Evolutionary conservation across 2,888 invertebrate genomes (phyloP), one percentile per base, ranked within the genome.

Genomic region (Cyclophora punctaria): DNA sequence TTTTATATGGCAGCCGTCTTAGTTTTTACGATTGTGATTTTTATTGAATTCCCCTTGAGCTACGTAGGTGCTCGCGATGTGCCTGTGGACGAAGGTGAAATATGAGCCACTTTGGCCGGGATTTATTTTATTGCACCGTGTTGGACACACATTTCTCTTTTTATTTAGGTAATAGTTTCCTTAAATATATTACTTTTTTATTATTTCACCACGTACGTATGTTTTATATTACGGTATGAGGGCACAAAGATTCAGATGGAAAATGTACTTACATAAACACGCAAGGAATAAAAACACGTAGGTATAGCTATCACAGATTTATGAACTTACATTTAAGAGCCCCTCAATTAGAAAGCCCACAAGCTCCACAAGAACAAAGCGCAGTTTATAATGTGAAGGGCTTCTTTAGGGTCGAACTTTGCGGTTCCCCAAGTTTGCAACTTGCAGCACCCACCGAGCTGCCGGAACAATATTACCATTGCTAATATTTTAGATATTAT

Each of bases 21-120:
- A 84, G 80, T 82, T 87, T 85, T 87, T 87, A 88, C 83, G 87
- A 86, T 82, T 83, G 83, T 83, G 86, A 85, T 84, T 87, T 87
- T 88, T 87, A 87, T 87, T 84, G 81, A 82, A 87, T 79, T 75
- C 77, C 71, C 75, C 71, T 70, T 72, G 72, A 73, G 59, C 66
- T 64, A 65, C 61, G 71, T 74, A 71, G 71, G 69, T 67, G 69
- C 66, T 60, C 71, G 69, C 71, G 70, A 68, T 73, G 69, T 71
- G 78, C 72, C 75, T 79, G 81, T 74, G 71, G 71, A 64, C 73
- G 82, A 80, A 83, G 75, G 80, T 85, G 79, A 85, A 81, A 84
- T 87, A 88, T 78, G 84, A 79, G 66, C 81, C 78, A 80, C 82
- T 85, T 80, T 75, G 66, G 56, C 51, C 66, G 66, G 71, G 78